A percentile compares a stretch with the other conserved stretches of the same genome.
phyloP scores from a whole-genome alignment of 2,113 vertebrate genomes.

The Myodes glareolus region DNA sequence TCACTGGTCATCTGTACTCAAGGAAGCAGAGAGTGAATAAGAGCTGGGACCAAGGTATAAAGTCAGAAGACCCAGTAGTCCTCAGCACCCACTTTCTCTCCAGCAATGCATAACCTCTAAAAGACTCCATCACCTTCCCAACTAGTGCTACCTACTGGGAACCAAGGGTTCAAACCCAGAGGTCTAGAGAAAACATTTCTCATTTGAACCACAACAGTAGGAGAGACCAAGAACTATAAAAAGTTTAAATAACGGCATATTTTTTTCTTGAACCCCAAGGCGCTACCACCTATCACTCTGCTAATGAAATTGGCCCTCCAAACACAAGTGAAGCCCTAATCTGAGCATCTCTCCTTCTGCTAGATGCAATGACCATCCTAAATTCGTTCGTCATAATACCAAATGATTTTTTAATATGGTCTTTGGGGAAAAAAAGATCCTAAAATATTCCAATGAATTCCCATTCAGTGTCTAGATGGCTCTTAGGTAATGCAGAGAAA shows the following conservation, averaged over 20 bases:
- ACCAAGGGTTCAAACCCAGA: neutral
- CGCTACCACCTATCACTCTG: neutral
- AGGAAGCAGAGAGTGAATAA: neutral
- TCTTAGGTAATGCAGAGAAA: slow-evolving; percentile 17
- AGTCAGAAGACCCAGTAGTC: neutral
- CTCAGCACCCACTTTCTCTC: neutral
- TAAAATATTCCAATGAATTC: neutral
- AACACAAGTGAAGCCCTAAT: neutral
- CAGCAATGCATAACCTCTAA: neutral
- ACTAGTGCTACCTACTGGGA: no score
- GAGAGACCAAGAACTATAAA: neutral
- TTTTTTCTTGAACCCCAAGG: neutral
- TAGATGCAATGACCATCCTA: neutral
- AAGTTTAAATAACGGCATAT: neutral
- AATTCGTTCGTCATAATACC: neutral
- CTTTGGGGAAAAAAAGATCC: neutral
- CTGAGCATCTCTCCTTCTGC: neutral
- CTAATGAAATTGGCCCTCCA: neutral
- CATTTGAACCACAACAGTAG: neutral
- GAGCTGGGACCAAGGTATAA: neutral
- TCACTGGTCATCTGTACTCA: neutral
- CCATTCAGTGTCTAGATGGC: neutral
- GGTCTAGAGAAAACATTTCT: neutral
- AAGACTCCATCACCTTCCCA: neutral
- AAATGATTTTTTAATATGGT: neutral